Conservation (phyloP, 2,113 vertebrate genomes). For the Caracal caracal region DNA sequence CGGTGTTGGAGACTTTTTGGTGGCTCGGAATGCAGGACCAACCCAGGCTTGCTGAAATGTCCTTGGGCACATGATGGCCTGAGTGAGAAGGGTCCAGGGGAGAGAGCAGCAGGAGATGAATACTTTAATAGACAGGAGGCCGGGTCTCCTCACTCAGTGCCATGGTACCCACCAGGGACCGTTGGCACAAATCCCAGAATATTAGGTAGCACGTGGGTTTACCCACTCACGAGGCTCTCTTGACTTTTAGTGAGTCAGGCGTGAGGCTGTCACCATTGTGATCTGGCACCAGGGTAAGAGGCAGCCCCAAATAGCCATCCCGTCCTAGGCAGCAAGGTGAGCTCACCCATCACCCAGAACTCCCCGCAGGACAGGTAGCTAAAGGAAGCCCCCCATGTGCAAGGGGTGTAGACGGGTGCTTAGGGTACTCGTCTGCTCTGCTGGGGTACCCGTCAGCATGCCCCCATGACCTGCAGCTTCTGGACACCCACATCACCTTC, state of each 20-base stretch:
- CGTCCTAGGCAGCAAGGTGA: neutral
- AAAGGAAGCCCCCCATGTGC: neutral
- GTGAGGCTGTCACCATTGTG: neutral
- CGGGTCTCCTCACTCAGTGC: neutral
- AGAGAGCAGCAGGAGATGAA: neutral
- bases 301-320: neutral
- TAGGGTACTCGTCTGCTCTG: neutral
- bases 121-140: neutral
- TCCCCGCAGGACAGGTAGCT: neutral
- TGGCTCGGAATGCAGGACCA: neutral
- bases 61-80: no score
- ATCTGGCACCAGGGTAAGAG: neutral
- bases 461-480: neutral
- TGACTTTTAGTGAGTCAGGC: neutral
- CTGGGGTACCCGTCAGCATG: rapidly evolving
- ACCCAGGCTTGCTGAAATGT: neutral
- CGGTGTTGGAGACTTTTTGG: neutral
- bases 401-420: neutral
- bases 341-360: neutral
- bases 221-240: neutral
- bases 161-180: neutral
- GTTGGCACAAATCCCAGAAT: neutral
- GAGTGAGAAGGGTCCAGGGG: neutral
- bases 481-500: neutral
- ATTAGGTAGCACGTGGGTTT: neutral